Conservation (phyloP, 2,113 vertebrate species). For the Uria aalge region DNA sequence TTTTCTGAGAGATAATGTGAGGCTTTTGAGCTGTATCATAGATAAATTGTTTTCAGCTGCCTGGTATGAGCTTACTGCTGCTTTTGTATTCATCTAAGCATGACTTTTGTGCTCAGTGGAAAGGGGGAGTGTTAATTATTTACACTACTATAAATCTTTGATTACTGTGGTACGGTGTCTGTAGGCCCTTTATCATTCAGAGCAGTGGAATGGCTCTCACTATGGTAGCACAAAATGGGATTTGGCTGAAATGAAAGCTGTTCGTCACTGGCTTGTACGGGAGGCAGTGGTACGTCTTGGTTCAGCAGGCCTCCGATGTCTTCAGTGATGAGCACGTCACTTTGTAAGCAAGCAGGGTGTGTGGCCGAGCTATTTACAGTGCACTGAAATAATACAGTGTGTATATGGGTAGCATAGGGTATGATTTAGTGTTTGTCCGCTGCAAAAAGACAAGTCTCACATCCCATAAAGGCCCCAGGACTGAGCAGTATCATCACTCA, state of each 20-base stretch:
- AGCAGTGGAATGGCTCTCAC: background rate
- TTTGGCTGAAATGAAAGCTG: background rate
- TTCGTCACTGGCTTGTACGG: background rate
- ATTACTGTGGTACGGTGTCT: background rate
- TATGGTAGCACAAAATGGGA: background rate
- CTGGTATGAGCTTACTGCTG: background rate
- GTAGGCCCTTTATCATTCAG: background rate
- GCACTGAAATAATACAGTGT: background rate
- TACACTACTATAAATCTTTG: slow-evolving; percentile 4
- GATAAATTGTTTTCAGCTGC: background rate
- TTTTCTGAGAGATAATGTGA: background rate
- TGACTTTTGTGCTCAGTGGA: slow-evolving; percentile 18
- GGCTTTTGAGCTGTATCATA: background rate
- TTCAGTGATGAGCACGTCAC: background rate
- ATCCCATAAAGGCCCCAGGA: background rate
- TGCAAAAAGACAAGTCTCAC: background rate
- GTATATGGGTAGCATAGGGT: background rate
- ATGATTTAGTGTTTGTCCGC: background rate
- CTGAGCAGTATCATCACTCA: background rate
- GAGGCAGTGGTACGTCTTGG: background rate
- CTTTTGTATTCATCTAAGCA: slow-evolving; percentile 2
- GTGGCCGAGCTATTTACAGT: background rate
- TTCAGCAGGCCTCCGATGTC: background rate
- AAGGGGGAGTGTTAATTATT: slow-evolving; percentile 52
- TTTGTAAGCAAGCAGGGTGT: background rate